Base-by-base conservation (phyloP, 2,797 vertebrate genomes). In the Rhinoraja longicauda region DNA sequence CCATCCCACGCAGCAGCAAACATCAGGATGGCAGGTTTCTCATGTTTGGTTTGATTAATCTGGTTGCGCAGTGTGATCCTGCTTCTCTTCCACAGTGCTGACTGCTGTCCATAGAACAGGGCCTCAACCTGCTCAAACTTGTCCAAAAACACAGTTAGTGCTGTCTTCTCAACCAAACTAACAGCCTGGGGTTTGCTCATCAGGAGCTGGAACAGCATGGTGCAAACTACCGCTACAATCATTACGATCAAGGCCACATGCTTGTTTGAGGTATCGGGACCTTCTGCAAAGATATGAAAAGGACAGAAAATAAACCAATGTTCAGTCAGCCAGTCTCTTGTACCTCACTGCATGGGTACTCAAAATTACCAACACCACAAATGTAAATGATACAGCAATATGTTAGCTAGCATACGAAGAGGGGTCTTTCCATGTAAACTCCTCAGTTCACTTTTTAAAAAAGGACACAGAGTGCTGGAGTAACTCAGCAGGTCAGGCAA, bases 11-110 rank as follows among this genome's bases (percentile, higher is more conserved):
- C 98, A 0, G 98, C 97, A 0, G 97, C 95, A 1, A 99, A 94
- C 90, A 98, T 97, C 94, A 99, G 0, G 93, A 96, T 98, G 94
- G 97, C 97, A 0, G 98, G 98, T 94, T 98, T 97, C 0, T 95
- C 95, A 86, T 96, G 98, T 0, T 94, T 93, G 0, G 96, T 95
- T 0, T 94, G 90, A n/a, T 95, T 95, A 90, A 99, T 97, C 95
- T 99, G 98, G 92, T 94, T 97, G 94, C 96, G 95, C 93, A 99
- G 95, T 93, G 98, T 96, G 94, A 96, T 97, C 75, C 93, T 95
- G 67, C 96, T 97, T 0, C 97, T 96, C 6, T 91, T 95, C 98
- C 98, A 99, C 93, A 99, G 93, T 0, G 96, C 95, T 0, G 95
- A 29, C 24, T 94, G 96, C 95, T 99, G 99, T 93, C 95, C 96